phyloP scores from a whole-genome alignment of 2,888 invertebrate genomes.

The Pecten maximus region DNA sequence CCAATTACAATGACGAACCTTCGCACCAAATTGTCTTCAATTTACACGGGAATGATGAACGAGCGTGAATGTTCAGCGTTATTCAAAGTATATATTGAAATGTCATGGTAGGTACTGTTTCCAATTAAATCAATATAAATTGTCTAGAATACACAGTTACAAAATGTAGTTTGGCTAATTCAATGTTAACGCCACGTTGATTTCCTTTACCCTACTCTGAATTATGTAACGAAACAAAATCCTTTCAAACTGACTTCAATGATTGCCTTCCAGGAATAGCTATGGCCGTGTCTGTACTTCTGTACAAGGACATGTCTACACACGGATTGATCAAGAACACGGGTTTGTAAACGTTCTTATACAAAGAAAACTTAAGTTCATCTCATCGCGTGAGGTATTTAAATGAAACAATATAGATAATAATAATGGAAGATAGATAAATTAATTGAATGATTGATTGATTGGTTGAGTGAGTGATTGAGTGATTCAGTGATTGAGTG shows the following conservation, averaged over 20 bases:
- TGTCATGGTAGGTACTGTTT: neutral
- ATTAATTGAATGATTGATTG: no score
- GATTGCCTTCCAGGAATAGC: slow-evolving; percentile 10
- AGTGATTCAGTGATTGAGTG: no score
- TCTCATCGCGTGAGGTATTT: no score
- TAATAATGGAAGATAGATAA: no score
- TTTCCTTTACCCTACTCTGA: neutral
- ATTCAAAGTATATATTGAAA: neutral
- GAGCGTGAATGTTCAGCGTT: neutral
- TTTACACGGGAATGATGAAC: neutral
- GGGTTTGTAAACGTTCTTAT: neutral
- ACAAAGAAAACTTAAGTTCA: no score
- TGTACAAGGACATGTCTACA: neutral
- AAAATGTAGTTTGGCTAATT: slow-evolving; percentile 22
- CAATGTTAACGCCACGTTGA: neutral
- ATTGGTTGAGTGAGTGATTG: no score
- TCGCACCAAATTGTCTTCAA: slow-evolving; percentile 17
- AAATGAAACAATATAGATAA: no score
- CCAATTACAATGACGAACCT: slow-evolving; percentile 8
- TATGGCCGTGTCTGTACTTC: neutral
- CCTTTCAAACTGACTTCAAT: neutral
- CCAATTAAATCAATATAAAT: neutral
- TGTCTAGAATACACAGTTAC: neutral
- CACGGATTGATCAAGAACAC: neutral
- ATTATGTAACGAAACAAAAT: slow-evolving; percentile 10